A percentile compares a stretch with the other conserved stretches of the same genome.
Evolutionary conservation across 2,888 invertebrate species (phyloP).

Genomic region (Eilema sororculum): DNA sequence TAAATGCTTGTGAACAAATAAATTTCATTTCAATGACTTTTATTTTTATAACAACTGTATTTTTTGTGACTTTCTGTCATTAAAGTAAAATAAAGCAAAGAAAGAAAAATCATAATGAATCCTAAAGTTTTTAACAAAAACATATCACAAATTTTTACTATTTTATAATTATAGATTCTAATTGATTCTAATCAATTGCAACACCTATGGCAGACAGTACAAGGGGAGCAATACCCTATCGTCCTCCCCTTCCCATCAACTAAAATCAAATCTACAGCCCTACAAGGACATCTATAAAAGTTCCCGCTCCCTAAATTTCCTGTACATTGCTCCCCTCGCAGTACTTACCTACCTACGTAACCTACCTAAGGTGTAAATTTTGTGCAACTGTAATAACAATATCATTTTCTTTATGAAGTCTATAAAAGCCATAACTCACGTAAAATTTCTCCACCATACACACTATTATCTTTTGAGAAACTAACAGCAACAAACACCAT

Average conservation of each 20-base stretch:
- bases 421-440: neutral
- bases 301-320: too few species aligned
- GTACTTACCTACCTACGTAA: too few species aligned
- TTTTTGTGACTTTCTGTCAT: neutral
- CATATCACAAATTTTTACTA: too few species aligned
- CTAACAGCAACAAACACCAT: neutral
- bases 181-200: too few species aligned
- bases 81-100: neutral
- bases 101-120: neutral
- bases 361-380: neutral
- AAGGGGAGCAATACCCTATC: too few species aligned
- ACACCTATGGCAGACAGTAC: too few species aligned
- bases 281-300: neutral
- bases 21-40: neutral
- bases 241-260: neutral
- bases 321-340: too few species aligned
- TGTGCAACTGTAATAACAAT: neutral
- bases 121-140: neutral
- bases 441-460: neutral
- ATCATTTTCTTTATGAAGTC: neutral
- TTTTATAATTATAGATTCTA: too few species aligned
- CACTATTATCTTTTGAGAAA: neutral
- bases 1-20: neutral
- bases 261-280: neutral
- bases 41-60: neutral